Base-by-base conservation (phyloP, 2,113 vertebrate genomes). In the Anarrhichthys ocellatus region DNA sequence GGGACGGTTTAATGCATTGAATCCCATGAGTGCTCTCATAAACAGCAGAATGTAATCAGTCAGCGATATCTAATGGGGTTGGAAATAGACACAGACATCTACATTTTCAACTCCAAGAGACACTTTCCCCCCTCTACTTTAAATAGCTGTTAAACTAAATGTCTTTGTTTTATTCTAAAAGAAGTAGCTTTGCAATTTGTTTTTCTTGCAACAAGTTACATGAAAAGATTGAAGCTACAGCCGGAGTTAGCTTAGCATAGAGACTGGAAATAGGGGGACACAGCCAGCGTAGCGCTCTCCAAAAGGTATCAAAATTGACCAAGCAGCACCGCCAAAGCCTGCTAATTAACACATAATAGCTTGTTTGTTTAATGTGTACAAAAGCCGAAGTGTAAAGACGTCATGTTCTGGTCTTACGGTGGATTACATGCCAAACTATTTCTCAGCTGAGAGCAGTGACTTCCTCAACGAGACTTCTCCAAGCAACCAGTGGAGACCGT, bases 31-130 rank as follows among this genome's bases (percentile, higher is more conserved):
- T 95, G 95, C 92, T 95, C 95, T 95, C 95, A 96, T 95, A 95
- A 96, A 96, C 96, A 96, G 94, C 94, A 95, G 94, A 95, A 96
- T 92, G 93, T 95, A 96, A 96, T 95, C 95, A 96, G 95, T 95
- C 95, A 95, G 95, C 93, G 94, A 93, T 92, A 94, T 94, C 95
- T 96, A 96, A 96, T 94, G 94, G 95, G 95, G 94, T 92, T 95
- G 96, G 96, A 96, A 94, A 94, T 93, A 88, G 88, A 93, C 82
- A 87, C 69, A 83, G 88, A 88, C 86, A 36, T 87, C 81, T 83
- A 69, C 58, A 82, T 87, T 86, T 80, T 44, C 34, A 36, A 36
- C 54, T 63, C 22, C n/a, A n/a, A 32, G 65, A 69, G 46, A 17
- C 54, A 73, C 48, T 61, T 58, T 34, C 17, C 10, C 32, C 24